Evolutionary conservation across 2,888 invertebrate genomes (phyloP), one percentile per base, ranked within the genome.

Genomic region (Drosophila melanosoma): DNA sequence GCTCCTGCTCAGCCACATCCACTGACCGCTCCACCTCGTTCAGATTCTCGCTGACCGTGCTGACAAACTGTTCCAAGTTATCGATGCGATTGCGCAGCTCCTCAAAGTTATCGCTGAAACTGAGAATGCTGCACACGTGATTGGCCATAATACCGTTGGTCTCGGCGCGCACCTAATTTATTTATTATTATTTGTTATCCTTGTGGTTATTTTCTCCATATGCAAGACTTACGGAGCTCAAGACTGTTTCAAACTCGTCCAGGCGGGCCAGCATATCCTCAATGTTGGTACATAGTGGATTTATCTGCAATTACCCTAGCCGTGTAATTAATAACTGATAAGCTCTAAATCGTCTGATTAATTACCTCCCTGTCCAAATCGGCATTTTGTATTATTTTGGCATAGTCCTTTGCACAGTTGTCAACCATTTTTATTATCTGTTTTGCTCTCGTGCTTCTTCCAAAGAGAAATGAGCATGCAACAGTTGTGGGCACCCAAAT

Each of bases 181-280:
- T 12, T 6, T 15, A 8, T 0, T 29, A 5, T 23, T 35, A 5
- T 29, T 26, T 26, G 2, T 8, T 3, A 12, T 1, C 8, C 38
- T 15, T 20, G 20, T 33, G 5, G 29, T 15, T 20, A 53, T 3
- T 12, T 20, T 56, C 17, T 60, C 23, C 12, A 12, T n/a, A 40
- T 45, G 15, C 2, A 15, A 6, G 10, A 42, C 82, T 42, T 57
- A 80, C 94, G 93, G 72, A 95, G 74, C 94, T 94, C 38, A 95
- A 89, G 53, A 95, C 94, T 78, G 95, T 95, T 76, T 95, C 94
- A 74, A 95, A 94, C 90, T 96, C 96, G 91, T 96, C 96, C 32
- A 96, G 92, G 70, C 96, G 93, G 1, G 95, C 95, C 58, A 95
- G 90, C 95, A 96, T 95, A 85, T 95, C 95, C 79, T 96, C 96